Conservation (phyloP, 1,140 invertebrate genomes). For the Nixonia krombeini region DNA sequence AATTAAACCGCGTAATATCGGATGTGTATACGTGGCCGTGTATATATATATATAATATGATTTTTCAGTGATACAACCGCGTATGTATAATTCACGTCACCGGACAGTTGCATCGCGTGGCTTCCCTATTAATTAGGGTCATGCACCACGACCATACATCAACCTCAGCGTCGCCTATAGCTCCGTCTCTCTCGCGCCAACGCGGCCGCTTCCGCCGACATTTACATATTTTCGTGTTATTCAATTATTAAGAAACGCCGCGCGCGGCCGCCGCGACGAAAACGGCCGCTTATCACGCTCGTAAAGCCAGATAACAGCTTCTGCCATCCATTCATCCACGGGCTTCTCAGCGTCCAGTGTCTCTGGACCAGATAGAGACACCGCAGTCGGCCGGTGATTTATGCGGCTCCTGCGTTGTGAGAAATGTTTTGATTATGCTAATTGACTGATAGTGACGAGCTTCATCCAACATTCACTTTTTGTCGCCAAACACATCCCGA, state of each 20-base stretch:
- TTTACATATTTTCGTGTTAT: constrained; percentile 48
- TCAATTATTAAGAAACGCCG: constrained; percentile 43
- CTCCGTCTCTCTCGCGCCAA: constrained; percentile 8
- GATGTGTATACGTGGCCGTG: too few species aligned
- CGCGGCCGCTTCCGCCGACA: constrained; percentile 25
- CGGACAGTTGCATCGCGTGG: constrained; percentile 68
- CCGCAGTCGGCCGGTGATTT: constrained; percentile 11
- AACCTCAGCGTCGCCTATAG: constrained; percentile 28
- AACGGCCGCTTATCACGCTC: constrained; percentile 39
- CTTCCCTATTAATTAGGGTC: constrained; percentile 70
- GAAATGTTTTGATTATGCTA: neutral
- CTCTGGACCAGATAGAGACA: constrained; percentile 11
- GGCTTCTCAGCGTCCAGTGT: constrained; percentile 16
- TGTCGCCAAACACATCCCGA: neutral
- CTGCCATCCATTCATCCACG: constrained; percentile 19
- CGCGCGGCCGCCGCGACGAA: constrained; percentile 21
- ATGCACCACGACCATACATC: constrained; percentile 66
- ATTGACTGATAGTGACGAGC: neutral
- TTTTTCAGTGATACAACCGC: too few species aligned
- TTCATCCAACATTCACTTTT: constrained; percentile 4
- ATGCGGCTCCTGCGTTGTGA: neutral
- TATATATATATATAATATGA: too few species aligned
- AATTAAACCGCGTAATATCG: too few species aligned
- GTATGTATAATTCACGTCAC: constrained; percentile 61
- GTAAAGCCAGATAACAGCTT: constrained; percentile 32